phyloP scores from a whole-genome alignment of 2,888 invertebrate species.

The Brenthis ino region DNA sequence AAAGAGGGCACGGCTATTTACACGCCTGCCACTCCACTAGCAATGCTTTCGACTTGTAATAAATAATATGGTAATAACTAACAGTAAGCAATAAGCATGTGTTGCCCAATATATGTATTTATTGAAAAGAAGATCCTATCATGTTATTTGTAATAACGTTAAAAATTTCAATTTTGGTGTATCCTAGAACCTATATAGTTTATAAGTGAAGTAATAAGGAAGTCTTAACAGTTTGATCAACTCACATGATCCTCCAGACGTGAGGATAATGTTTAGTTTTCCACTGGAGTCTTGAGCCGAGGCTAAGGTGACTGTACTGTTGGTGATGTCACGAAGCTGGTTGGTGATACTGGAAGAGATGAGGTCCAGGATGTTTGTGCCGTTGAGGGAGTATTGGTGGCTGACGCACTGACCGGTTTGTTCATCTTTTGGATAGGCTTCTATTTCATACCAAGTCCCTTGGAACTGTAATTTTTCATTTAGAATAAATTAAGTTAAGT shows the following conservation, averaged over 20 bases:
- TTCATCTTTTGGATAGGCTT: slow-evolving; percentile 54
- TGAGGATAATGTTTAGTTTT: slow-evolving; percentile 49
- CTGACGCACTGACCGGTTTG: slow-evolving; percentile 59
- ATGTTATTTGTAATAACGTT: no score
- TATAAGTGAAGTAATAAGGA: not conserved
- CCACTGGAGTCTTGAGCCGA: slow-evolving; percentile 50
- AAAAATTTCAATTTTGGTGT: no score
- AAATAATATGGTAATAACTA: not conserved
- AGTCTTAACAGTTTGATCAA: not conserved
- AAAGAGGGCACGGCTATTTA: no score
- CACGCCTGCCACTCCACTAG: no score
- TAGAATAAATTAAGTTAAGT: not conserved
- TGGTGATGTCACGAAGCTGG: slow-evolving; percentile 45
- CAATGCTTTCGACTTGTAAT: not conserved
- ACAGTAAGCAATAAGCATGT: no score
- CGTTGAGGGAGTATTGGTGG: slow-evolving; percentile 48
- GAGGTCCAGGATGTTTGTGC: slow-evolving; percentile 47
- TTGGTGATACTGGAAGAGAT: slow-evolving; percentile 51
- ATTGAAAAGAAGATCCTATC: no score
- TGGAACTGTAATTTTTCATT: slow-evolving; percentile 50
- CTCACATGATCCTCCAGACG: slow-evolving; percentile 49
- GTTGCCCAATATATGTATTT: no score
- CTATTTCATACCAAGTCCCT: slow-evolving; percentile 58
- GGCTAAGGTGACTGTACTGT: slow-evolving; percentile 46
- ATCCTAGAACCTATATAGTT: no score